phyloP scores from a whole-genome alignment of 2,888 invertebrate genomes.

The Lepidocyrtoides sp. region DNA sequence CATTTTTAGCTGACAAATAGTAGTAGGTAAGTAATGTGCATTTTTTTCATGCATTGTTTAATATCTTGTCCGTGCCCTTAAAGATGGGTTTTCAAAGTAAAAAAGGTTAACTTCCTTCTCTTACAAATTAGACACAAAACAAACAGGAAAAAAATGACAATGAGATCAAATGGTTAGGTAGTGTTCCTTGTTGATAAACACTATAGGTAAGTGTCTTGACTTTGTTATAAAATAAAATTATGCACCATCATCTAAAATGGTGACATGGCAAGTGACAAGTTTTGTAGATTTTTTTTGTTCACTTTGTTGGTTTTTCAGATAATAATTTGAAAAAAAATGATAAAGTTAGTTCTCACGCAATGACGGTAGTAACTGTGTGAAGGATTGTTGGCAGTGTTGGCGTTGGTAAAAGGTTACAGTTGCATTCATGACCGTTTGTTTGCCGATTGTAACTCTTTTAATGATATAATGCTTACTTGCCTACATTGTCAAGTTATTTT shows the following conservation, averaged over 20 bases:
- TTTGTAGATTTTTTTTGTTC: not conserved
- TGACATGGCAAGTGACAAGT: slow-evolving; percentile 39
- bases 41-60: not conserved
- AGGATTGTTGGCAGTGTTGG: not conserved
- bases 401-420: not conserved
- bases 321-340: slow-evolving; percentile 2
- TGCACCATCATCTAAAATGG: slow-evolving; percentile 47
- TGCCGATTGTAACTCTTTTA: no score
- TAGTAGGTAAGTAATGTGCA: not conserved
- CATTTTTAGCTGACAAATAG: no score
- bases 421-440: no score
- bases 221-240: slow-evolving; percentile 37
- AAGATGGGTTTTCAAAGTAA: not conserved
- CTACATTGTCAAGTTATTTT: slow-evolving; percentile 18
- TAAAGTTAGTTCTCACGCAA: slow-evolving; percentile 52
- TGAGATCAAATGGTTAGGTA: slow-evolving; percentile 59
- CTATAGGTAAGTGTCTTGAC: no score
- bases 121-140: not conserved
- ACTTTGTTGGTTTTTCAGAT: not conserved
- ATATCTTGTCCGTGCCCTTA: not conserved
- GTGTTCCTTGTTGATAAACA: not conserved
- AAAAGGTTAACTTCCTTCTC: not conserved
- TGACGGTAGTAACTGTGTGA: not conserved
- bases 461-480: not conserved
- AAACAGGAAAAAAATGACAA: slow-evolving; percentile 15